Evolutionary conservation across 2,113 vertebrate genomes (phyloP), one percentile per base, ranked within the genome.

Genomic region (Sisor rabdophorus): DNA sequence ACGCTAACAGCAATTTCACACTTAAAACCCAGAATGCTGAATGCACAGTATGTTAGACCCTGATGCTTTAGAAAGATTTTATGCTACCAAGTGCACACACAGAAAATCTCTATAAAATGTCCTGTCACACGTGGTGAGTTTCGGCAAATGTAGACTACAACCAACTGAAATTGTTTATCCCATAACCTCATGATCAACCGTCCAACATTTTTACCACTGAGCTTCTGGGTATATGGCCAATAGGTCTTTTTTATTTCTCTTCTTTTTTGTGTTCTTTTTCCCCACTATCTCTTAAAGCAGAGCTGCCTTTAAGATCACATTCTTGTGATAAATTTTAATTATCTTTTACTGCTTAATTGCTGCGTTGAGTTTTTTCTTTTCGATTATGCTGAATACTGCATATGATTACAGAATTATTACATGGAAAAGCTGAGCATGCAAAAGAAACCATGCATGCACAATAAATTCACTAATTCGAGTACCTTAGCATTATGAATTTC

Each of bases 61-160:
- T 65, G 6, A 47, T 9, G 2, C 9, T 64, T n/a, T 22, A 64
- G 12, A 36, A 1, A 1, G 20, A n/a, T n/a, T n/a, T n/a, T 64
- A 44, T 67, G 24, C 26, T 47, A 67, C n/a, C 40, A 67, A 3
- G 48, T 26, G 22, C 40, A 48, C 64, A 67, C 20, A 3, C 15
- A 22, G 19, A 40, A 12, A 44, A 22, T 47, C 24, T 12, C 63
- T n/a, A 16, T 24, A 24, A 24, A 67, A 48, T 9, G 3, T 67
- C 61, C 20, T 15, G 4, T 40, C n/a, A n/a, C 32, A 22, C 12
- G 47, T 40, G 47, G 24, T 24, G 16, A 24, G 19, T 44, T 65
- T 47, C 4, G 40, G n/a, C 20, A 47, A 65, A 65, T 65, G 47
- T 67, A 48, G 40, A 67, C 48, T 67, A 47, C n/a, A 67, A 67